Evolutionary conservation across 2,113 vertebrate species (phyloP).

Genomic region (Orientallactaga bullata): DNA sequence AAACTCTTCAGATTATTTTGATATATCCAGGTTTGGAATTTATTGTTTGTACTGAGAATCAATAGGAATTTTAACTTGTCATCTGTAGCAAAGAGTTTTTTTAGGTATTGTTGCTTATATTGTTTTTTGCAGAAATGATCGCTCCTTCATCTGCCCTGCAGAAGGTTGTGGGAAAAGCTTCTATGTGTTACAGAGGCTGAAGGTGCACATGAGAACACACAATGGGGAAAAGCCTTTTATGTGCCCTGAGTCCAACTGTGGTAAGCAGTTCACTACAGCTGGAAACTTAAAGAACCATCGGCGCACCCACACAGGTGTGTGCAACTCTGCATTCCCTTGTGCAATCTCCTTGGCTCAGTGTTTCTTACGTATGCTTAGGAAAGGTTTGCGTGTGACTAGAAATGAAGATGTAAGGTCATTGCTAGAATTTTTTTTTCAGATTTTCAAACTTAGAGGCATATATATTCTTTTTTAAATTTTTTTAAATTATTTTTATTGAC

Average conservation of each 20-base stretch:
- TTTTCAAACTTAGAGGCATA: too few relatives aligned
- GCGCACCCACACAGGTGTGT: constrained; percentile 96
- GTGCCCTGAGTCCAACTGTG: constrained; percentile 95
- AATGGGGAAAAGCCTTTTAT: constrained; percentile 98
- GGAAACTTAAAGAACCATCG: constrained; percentile 98
- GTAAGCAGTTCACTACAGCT: constrained; percentile 98
- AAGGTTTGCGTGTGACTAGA: background rate
- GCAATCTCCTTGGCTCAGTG: constrained; percentile 20
- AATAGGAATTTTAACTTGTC: background rate
- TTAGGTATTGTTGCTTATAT: constrained; percentile 38
- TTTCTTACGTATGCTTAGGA: background rate
- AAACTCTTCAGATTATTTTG: background rate
- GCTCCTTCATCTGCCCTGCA: constrained; percentile 95
- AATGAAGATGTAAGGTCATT: background rate
- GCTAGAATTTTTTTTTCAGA: constrained; percentile 13
- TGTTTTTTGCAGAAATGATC: constrained; percentile 92
- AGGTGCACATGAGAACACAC: constrained; percentile 99
- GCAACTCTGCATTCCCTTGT: constrained; percentile 74
- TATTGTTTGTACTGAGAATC: background rate
- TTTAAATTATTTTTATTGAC: too few relatives aligned
- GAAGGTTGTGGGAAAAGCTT: constrained; percentile 99
- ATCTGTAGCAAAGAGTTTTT: constrained; percentile 36
- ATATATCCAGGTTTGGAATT: background rate
- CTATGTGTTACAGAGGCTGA: constrained; percentile 97
- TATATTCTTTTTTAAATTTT: too few relatives aligned